phyloP scores from a whole-genome alignment of 2,888 invertebrate genomes.

The Camptogramma bilineatum region DNA sequence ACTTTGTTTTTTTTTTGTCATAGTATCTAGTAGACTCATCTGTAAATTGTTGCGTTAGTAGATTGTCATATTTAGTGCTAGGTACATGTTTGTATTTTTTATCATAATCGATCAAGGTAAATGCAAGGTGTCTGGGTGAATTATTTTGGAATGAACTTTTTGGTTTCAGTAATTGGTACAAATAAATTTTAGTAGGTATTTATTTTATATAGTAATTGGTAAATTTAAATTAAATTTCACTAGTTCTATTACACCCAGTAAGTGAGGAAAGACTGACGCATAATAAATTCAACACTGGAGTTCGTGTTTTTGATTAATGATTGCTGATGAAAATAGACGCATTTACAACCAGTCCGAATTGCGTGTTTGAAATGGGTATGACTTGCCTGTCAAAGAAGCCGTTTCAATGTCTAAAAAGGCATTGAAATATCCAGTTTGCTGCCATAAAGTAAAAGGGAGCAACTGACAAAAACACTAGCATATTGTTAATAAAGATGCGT shows the following conservation, averaged over 20 bases:
- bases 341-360: slow-evolving; percentile 18
- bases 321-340: slow-evolving; percentile 14
- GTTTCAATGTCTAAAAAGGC: neutral
- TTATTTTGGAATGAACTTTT: too few species aligned
- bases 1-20: too few species aligned
- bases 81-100: too few species aligned
- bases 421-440: neutral
- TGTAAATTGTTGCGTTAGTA: too few species aligned
- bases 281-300: slow-evolving; percentile 21
- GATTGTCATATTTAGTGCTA: too few species aligned
- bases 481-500: neutral
- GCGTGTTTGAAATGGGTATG: neutral
- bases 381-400: neutral
- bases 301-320: slow-evolving; percentile 11
- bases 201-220: too few species aligned
- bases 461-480: neutral
- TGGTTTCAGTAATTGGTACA: too few species aligned
- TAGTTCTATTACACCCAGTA: neutral
- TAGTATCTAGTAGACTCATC: too few species aligned
- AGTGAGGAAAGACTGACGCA: slow-evolving; percentile 2
- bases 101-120: too few species aligned
- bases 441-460: neutral
- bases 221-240: too few species aligned
- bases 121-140: too few species aligned
- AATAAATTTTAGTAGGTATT: too few species aligned